A percentile compares a stretch with the other conserved stretches of the same genome.
These are phyloP conservation scores for Fukomys damarensis DNA, from an alignment of 2,113 vertebrate genomes.

Conservation along the genomic window DNA sequence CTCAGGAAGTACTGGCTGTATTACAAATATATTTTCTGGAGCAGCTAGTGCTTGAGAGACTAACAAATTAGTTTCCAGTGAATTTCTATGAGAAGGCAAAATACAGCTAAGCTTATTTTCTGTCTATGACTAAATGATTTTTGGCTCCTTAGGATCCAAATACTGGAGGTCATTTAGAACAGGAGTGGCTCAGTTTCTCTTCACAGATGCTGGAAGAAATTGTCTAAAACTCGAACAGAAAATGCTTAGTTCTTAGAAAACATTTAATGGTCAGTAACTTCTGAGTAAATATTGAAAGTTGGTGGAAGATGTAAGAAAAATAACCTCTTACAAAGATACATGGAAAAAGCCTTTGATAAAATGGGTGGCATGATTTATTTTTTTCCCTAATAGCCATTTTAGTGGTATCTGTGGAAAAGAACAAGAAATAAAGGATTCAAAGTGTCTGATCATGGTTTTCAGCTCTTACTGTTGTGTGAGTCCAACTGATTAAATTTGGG, in stretches of 20 bases:
- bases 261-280: slow-evolving; percentile 74
- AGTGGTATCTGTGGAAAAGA: slow-evolving; percentile 22
- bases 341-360: slow-evolving; percentile 10
- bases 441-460: background rate
- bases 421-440: background rate
- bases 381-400: slow-evolving; percentile 59
- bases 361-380: background rate
- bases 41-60: slow-evolving; percentile 63
- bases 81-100: slow-evolving; percentile 73
- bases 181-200: slow-evolving; percentile 78
- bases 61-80: slow-evolving; percentile 80
- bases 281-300: slow-evolving; percentile 81
- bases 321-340: slow-evolving; percentile 48
- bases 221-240: slow-evolving; percentile 82
- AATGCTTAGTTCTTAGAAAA: slow-evolving; percentile 85
- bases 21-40: slow-evolving; percentile 79
- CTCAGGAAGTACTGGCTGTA: slow-evolving; percentile 17
- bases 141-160: slow-evolving; percentile 83
- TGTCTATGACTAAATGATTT: slow-evolving; percentile 80
- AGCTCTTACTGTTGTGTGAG: background rate
- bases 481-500: background rate
- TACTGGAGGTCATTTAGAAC: slow-evolving; percentile 82
- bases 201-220: slow-evolving; percentile 78
- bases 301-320: slow-evolving; percentile 44
- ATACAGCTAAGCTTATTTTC: slow-evolving; percentile 74